Percentiles rank a stretch among this genome's conserved stretches.
Evolutionary conservation across 2,888 invertebrate genomes (phyloP).

Genomic region (Dryococelus australis): DNA sequence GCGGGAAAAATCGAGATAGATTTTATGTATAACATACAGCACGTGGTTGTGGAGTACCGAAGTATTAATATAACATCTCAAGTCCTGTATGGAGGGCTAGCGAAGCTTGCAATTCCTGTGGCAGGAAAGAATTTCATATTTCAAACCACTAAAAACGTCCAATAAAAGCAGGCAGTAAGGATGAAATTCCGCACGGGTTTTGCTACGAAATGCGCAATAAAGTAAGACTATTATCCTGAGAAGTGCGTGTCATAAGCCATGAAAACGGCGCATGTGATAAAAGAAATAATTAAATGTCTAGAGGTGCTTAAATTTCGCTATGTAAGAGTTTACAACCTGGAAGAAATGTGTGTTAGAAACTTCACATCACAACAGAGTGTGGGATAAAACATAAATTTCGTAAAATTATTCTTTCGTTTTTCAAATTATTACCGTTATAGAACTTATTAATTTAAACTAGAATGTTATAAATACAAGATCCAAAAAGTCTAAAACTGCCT

Average conservation of each 20-base stretch:
- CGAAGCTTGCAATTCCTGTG: neutral
- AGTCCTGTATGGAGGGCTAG: neutral
- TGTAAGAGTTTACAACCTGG: too few relatives aligned
- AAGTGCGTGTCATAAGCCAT: neutral
- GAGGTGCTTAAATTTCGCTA: neutral
- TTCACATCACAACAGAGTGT: too few relatives aligned
- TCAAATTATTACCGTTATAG: too few relatives aligned
- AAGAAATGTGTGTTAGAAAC: too few relatives aligned
- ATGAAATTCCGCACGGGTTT: neutral
- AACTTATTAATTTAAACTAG: too few relatives aligned
- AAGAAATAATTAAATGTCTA: neutral
- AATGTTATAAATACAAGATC: too few relatives aligned
- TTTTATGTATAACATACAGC: too few relatives aligned
- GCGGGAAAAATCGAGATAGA: too few relatives aligned
- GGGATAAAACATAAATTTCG: too few relatives aligned
- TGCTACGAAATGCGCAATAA: neutral
- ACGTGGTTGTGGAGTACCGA: too few relatives aligned
- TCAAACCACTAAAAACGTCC: neutral
- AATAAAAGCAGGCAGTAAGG: neutral
- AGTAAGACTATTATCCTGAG: neutral
- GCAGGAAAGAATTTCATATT: neutral
- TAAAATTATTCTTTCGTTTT: too few relatives aligned
- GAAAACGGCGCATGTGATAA: neutral
- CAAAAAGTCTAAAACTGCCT: too few relatives aligned
- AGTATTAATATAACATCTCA: neutral